These are phyloP conservation scores for Adoxophyes honmai DNA, from an alignment of 1,140 invertebrate species.

Conservation along the genomic window DNA sequence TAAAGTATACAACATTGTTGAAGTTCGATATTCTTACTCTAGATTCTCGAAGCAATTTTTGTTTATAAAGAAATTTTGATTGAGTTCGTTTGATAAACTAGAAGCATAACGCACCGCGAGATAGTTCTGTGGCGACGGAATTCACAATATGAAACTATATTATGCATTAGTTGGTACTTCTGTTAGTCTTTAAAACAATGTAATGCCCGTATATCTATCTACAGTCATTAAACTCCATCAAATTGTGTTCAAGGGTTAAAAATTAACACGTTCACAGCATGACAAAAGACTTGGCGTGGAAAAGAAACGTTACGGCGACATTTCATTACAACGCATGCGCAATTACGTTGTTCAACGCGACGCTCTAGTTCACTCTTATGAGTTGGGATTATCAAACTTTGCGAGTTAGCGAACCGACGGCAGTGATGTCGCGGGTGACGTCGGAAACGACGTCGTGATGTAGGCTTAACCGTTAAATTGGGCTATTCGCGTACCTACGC, in stretches of 20 bases:
- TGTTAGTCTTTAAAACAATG: too few species aligned
- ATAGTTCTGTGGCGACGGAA: too few species aligned
- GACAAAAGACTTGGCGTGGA: background rate
- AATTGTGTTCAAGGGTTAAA: too few species aligned
- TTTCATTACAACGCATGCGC: background rate
- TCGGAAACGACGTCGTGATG: conserved; percentile 15
- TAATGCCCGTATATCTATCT: too few species aligned
- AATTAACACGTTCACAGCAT: background rate
- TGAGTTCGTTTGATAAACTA: too few species aligned
- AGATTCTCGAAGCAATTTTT: too few species aligned
- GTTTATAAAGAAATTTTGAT: too few species aligned
- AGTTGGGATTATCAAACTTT: background rate
- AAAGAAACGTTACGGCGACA: background rate
- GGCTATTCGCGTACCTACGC: conserved; percentile 59
- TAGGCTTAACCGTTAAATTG: conserved; percentile 65
- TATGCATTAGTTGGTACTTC: too few species aligned
- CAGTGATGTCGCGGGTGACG: background rate
- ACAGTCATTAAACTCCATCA: too few species aligned
- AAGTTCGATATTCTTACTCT: too few species aligned
- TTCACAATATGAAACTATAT: too few species aligned
- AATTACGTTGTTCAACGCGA: conserved; percentile 11
- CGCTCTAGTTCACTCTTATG: conserved; percentile 6
- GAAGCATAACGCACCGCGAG: too few species aligned
- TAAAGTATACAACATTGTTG: background rate
- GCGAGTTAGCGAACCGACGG: conserved; percentile 1